These are phyloP conservation scores for Bubo blakistoni DNA, from an alignment of 2,113 vertebrate genomes.

Conservation along the genomic window DNA sequence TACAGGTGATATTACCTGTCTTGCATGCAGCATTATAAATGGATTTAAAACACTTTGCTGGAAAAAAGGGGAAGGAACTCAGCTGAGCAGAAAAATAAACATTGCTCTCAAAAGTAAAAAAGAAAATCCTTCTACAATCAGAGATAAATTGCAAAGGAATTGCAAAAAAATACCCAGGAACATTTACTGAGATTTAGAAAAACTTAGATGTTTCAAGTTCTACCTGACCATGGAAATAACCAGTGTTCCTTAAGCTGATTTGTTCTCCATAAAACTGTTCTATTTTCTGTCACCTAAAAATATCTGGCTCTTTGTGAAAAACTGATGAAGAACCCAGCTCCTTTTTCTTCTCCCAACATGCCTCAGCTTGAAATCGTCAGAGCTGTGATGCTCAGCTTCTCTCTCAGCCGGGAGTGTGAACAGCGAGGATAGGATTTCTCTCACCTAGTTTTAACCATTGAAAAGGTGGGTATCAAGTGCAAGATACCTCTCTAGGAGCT, in stretches of 20 bases:
- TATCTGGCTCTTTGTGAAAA: not conserved
- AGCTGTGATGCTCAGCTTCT: not conserved
- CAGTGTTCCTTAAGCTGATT: not conserved
- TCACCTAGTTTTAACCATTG: not conserved
- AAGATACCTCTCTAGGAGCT: not conserved
- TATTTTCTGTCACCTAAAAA: slow-evolving; percentile 21
- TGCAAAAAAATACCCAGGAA: not conserved
- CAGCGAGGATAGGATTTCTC: not conserved
- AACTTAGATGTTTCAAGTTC: not conserved
- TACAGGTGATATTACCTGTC: not conserved
- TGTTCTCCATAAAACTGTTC: not conserved
- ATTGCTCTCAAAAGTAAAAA: not conserved
- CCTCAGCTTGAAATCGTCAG: slow-evolving; percentile 13
- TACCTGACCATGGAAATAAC: not conserved
- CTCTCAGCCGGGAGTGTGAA: not conserved
- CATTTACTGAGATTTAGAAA: not conserved
- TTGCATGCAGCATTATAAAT: not conserved
- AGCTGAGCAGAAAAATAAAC: not conserved
- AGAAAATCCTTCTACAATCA: not conserved
- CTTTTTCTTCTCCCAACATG: slow-evolving; percentile 27
- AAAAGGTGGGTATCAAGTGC: not conserved
- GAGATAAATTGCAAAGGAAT: not conserved
- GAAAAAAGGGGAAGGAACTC: not conserved
- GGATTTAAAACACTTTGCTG: not conserved
- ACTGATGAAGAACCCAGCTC: not conserved